Percentiles rank a stretch among this genome's conserved stretches.
phyloP scores from a whole-genome alignment of 2,797 vertebrate species.

The Pampus argenteus region DNA sequence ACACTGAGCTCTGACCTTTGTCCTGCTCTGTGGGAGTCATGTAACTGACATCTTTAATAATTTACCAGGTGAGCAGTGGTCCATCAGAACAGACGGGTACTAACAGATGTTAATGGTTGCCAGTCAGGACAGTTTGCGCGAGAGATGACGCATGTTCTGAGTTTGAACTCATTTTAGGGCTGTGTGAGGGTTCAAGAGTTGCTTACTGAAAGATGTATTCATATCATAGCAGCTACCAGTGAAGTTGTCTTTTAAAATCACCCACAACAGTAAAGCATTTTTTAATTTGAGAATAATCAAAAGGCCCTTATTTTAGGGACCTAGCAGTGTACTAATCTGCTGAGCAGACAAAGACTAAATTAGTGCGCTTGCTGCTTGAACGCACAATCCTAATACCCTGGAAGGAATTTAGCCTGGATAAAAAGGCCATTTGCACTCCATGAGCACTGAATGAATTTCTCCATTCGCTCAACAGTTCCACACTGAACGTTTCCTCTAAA shows the following conservation, averaged over 20 bases:
- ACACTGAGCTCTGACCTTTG: slow-evolving; percentile 51
- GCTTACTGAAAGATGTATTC: slow-evolving; percentile 17
- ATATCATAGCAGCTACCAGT: background rate
- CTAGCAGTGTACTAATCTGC: slow-evolving; percentile 22
- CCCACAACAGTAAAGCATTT: background rate
- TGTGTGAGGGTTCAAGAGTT: slow-evolving; percentile 5
- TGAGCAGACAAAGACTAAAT: slow-evolving; percentile 44
- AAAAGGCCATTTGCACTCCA: slow-evolving; percentile 29
- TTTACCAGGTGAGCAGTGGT: slow-evolving; percentile 46
- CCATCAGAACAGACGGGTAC: slow-evolving; percentile 3
- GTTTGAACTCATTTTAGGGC: background rate
- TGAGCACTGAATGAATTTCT: slow-evolving; percentile 14
- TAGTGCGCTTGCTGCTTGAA: slow-evolving; percentile 49
- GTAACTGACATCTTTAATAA: slow-evolving; percentile 59
- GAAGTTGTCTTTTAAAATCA: background rate
- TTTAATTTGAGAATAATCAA: slow-evolving; percentile 26
- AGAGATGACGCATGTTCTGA: slow-evolving; percentile 18
- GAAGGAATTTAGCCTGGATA: slow-evolving; percentile 25
- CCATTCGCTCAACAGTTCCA: slow-evolving; percentile 4
- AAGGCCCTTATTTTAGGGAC: slow-evolving; percentile 14
- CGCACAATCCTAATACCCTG: slow-evolving; percentile 39
- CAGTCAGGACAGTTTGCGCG: slow-evolving; percentile 12
- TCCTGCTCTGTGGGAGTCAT: slow-evolving; percentile 40
- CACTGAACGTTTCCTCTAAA: background rate
- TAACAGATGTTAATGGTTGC: slow-evolving; percentile 17